Evolutionary conservation across 2,888 invertebrate genomes (phyloP).

Genomic region (Perdita meconis): DNA sequence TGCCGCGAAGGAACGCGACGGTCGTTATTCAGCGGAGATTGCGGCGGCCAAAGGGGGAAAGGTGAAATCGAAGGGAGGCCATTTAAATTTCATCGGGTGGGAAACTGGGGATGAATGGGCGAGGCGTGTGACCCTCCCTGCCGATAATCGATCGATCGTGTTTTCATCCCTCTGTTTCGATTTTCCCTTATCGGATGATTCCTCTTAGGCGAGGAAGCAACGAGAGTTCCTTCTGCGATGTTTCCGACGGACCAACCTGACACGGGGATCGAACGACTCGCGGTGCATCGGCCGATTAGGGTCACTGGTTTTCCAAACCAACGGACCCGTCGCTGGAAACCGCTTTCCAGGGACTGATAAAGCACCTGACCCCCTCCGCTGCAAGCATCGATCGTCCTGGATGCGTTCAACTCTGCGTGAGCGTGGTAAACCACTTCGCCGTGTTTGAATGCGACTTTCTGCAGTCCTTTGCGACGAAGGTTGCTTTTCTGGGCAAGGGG

Average conservation of each 20-base stretch:
- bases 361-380: slow-evolving; percentile 2
- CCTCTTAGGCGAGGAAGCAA: too few relatives aligned
- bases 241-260: neutral
- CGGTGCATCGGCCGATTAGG: slow-evolving; percentile 69
- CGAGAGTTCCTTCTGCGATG: too few relatives aligned
- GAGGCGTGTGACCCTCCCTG: too few relatives aligned
- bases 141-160: too few relatives aligned
- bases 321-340: slow-evolving; percentile 54
- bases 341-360: slow-evolving; percentile 49
- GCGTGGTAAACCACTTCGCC: neutral
- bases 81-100: too few relatives aligned
- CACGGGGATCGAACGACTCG: slow-evolving; percentile 30
- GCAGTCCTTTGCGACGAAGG: too few relatives aligned
- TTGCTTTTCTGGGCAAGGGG: too few relatives aligned
- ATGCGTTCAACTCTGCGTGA: neutral
- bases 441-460: too few relatives aligned
- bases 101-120: neutral
- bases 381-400: neutral
- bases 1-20: slow-evolving; percentile 22
- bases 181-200: too few relatives aligned
- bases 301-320: slow-evolving; percentile 73
- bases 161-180: too few relatives aligned
- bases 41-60: too few relatives aligned
- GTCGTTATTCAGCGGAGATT: slow-evolving; percentile 27
- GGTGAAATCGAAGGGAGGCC: neutral